Percentiles rank a stretch among this genome's conserved stretches.
phyloP scores from a whole-genome alignment of 2,797 vertebrate species.

The Glossophaga mutica region DNA sequence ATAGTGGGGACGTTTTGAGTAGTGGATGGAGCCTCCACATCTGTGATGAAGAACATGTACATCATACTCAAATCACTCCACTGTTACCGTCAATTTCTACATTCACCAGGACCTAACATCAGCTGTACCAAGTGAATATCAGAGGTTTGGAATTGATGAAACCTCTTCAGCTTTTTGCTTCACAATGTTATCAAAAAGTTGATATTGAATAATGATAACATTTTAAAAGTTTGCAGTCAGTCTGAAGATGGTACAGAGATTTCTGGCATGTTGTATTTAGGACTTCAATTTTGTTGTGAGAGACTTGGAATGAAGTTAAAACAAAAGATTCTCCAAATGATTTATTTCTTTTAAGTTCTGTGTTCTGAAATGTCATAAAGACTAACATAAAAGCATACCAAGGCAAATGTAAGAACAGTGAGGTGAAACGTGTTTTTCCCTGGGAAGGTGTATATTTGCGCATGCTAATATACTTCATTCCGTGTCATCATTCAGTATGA shows the following conservation, averaged over 20 bases:
- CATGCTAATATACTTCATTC: neutral
- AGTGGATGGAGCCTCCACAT: neutral
- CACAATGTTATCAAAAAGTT: neutral
- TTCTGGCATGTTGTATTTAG: conserved; percentile 27
- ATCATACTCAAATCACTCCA: neutral
- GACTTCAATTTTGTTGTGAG: neutral
- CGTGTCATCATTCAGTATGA: conserved; percentile 64
- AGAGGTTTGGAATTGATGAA: neutral
- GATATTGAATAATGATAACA: neutral
- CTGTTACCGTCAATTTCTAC: neutral
- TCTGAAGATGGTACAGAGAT: neutral
- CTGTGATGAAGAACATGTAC: neutral
- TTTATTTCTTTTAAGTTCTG: neutral
- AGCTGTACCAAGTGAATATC: neutral
- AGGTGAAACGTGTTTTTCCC: conserved; percentile 45
- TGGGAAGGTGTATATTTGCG: neutral
- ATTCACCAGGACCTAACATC: neutral
- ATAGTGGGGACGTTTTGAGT: neutral
- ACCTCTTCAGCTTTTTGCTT: neutral
- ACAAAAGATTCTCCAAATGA: neutral
- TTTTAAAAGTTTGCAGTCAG: neutral
- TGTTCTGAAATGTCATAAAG: neutral
- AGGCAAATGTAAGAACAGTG: conserved; percentile 57
- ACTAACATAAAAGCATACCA: neutral
- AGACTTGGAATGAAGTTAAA: neutral